Conservation (phyloP, 2,797 vertebrate species). For the Chaenodraco wilsoni region DNA sequence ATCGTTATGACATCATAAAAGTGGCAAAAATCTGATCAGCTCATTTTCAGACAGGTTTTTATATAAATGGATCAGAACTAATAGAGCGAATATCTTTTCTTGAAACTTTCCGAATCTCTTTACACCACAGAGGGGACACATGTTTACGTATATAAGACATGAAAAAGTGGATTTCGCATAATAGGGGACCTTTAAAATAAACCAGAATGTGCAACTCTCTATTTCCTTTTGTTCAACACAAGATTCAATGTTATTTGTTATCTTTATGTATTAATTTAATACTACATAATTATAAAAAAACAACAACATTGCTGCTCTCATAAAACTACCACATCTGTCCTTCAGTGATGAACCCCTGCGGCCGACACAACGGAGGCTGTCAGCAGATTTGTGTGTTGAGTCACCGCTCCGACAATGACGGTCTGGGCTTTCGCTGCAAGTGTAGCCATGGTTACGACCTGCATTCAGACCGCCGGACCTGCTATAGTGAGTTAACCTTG, state of each 20-base stretch:
- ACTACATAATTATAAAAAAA: neutral
- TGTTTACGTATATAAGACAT: too few relatives aligned
- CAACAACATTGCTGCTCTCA: neutral
- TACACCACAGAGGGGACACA: too few relatives aligned
- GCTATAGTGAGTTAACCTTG: slow-evolving; percentile 74
- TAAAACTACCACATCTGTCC: slow-evolving; percentile 6
- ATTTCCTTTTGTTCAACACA: neutral
- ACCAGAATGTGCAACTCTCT: neutral
- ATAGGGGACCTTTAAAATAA: too few relatives aligned
- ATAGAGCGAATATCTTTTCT: too few relatives aligned
- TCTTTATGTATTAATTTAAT: neutral
- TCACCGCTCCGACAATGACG: slow-evolving; percentile 78
- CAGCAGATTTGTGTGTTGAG: slow-evolving; percentile 84
- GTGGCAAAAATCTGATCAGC: too few relatives aligned
- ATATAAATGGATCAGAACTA: too few relatives aligned
- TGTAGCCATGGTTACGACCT: slow-evolving; percentile 83
- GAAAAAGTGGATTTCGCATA: too few relatives aligned
- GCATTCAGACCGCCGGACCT: slow-evolving; percentile 68
- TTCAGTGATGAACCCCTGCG: slow-evolving; percentile 81
- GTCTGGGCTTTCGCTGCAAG: slow-evolving; percentile 83
- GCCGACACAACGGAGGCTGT: slow-evolving; percentile 82
- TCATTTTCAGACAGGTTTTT: too few relatives aligned
- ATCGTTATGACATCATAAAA: too few relatives aligned
- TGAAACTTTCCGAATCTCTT: too few relatives aligned
- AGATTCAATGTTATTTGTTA: neutral